phyloP scores from a whole-genome alignment of 2,113 vertebrate genomes.

The Anguilla japonica region DNA sequence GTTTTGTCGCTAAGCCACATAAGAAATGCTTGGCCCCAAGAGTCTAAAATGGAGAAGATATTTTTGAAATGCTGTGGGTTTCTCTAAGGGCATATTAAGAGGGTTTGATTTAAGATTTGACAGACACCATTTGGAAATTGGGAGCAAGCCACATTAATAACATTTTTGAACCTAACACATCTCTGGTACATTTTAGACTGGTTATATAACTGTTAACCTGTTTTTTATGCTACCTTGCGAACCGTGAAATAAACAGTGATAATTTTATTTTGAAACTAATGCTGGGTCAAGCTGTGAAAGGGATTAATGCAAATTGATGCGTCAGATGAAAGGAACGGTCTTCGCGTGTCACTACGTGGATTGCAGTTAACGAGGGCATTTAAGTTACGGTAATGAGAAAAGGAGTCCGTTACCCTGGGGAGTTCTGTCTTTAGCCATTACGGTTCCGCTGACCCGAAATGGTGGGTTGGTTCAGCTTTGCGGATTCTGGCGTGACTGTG shows the following conservation, averaged over 20 bases:
- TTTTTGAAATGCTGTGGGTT: conserved; percentile 18
- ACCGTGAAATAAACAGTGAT: not conserved
- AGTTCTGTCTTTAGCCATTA: not conserved
- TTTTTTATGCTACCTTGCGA: not conserved
- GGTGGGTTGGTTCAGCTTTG: not conserved
- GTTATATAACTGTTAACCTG: conserved; percentile 43
- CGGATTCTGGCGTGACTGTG: not conserved
- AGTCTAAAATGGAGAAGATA: not conserved
- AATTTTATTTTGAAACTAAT: not conserved
- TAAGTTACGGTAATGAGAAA: not conserved
- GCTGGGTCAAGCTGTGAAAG: not conserved
- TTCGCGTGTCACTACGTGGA: not conserved
- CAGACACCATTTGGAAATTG: conserved; percentile 23
- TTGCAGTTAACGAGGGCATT: not conserved
- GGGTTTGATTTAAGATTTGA: conserved; percentile 18
- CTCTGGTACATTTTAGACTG: conserved; percentile 31
- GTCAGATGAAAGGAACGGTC: not conserved
- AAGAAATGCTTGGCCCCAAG: not conserved
- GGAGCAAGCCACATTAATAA: conserved; percentile 32
- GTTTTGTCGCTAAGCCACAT: not conserved
- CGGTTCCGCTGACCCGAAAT: not conserved
- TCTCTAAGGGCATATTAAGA: conserved; percentile 32
- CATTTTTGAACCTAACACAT: conserved; percentile 44
- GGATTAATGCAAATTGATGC: not conserved
- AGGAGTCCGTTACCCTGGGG: not conserved